These are phyloP conservation scores for Drosophila nr. perissopoda DNA, from an alignment of 2,888 invertebrate species.

Conservation along the genomic window DNA sequence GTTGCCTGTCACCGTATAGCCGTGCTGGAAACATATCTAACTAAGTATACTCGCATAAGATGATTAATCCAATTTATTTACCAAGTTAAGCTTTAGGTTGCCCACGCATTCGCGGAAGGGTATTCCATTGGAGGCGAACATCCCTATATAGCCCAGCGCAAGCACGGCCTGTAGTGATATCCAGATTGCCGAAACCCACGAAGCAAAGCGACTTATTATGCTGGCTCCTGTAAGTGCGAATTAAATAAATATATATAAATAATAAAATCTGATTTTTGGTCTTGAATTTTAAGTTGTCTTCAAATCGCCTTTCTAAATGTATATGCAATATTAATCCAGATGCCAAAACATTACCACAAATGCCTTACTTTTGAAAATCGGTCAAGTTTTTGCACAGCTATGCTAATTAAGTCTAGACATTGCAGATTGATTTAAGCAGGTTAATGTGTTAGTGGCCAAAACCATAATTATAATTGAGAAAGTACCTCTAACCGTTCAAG, in stretches of 20 bases:
- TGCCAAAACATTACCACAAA: too few species aligned
- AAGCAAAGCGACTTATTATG: slow-evolving; percentile 84
- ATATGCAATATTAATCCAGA: too few species aligned
- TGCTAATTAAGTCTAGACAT: neutral
- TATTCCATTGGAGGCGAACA: slow-evolving; percentile 82
- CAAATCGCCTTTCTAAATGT: neutral
- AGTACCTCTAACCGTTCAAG: neutral
- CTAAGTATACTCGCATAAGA: neutral
- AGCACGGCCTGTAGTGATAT: slow-evolving; percentile 84
- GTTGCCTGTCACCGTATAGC: slow-evolving; percentile 79
- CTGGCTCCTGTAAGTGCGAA: slow-evolving; percentile 80
- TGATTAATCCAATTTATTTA: slow-evolving; percentile 44
- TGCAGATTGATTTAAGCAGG: neutral
- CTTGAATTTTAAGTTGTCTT: neutral
- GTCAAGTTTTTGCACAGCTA: neutral
- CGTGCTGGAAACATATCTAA: slow-evolving; percentile 64
- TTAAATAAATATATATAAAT: neutral
- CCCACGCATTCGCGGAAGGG: slow-evolving; percentile 84
- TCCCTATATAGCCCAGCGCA: slow-evolving; percentile 83
- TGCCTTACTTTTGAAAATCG: neutral
- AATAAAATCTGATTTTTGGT: neutral
- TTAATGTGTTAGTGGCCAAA: neutral
- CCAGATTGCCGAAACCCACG: slow-evolving; percentile 85
- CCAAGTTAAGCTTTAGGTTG: slow-evolving; percentile 78
- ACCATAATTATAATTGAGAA: neutral